phyloP scores from a whole-genome alignment of 2,888 invertebrate genomes.

The Arge pagana region DNA sequence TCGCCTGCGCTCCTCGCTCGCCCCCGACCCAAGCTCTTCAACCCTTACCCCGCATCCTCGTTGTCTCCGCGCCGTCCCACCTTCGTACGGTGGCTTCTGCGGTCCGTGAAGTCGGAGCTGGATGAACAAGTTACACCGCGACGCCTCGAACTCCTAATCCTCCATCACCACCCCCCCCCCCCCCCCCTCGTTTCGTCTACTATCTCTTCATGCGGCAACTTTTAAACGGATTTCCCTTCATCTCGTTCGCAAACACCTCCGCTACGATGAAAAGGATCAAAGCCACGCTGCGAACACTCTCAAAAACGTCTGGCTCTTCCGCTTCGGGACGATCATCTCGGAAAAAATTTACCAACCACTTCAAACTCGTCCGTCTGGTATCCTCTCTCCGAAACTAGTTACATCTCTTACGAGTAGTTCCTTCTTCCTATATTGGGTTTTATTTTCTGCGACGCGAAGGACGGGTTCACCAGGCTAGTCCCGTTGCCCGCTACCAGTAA shows the following conservation, averaged over 20 bases:
- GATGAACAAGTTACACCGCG: conserved; percentile 46
- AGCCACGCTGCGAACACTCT: no score
- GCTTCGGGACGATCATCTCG: no score
- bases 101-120: conserved; percentile 39
- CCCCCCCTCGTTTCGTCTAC: conserved; percentile 14
- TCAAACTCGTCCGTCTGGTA: neutral
- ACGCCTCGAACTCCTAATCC: conserved; percentile 10
- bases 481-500: no score
- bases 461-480: no score
- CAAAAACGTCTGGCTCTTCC: no score
- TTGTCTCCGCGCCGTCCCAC: conserved; percentile 21
- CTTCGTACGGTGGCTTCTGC: conserved; percentile 17
- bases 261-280: no score
- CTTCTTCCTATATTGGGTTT: neutral
- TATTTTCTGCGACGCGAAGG: no score
- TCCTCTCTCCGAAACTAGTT: neutral
- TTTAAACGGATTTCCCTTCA: conserved; percentile 49
- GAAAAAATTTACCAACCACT: no score
- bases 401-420: neutral
- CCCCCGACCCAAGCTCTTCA: neutral
- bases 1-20: conserved; percentile 5
- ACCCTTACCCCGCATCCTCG: neutral
- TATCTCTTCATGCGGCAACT: conserved; percentile 36
- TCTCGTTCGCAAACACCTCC: conserved; percentile 43
- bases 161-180: conserved; percentile 8